These are phyloP conservation scores for Cyanistes caeruleus DNA, from an alignment of 2,113 vertebrate species.

Conservation along the genomic window DNA sequence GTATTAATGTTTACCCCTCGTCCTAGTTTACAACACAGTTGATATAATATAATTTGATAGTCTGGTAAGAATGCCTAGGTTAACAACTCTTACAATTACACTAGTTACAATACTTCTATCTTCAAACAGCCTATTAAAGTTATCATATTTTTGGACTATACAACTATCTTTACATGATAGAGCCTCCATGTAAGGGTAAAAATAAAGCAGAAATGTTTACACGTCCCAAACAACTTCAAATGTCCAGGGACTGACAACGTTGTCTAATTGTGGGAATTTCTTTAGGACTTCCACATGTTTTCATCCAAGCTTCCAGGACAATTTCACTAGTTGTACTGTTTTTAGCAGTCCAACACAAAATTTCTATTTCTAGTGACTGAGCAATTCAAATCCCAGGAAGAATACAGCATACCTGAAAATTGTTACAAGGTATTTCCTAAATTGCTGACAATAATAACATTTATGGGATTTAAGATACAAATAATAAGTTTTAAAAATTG, in stretches of 20 bases:
- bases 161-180: not conserved
- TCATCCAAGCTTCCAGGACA: not conserved
- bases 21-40: not conserved
- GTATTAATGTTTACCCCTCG: not conserved
- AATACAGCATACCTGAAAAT: not conserved
- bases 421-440: not conserved
- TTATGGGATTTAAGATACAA: not conserved
- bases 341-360: not conserved
- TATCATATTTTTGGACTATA: not conserved
- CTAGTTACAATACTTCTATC: not conserved
- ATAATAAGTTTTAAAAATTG: accelerated
- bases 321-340: not conserved
- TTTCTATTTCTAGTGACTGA: not conserved
- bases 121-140: not conserved
- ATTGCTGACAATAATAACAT: not conserved
- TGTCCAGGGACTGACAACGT: not conserved
- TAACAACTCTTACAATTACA: not conserved
- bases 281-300: not conserved
- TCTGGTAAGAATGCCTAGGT: not conserved
- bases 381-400: not conserved
- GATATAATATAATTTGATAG: not conserved
- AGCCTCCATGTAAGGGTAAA: not conserved
- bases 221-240: not conserved
- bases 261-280: not conserved
- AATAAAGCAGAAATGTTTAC: not conserved